Evolutionary conservation across 1,140 invertebrate species (phyloP).

Genomic region (Pseudomyrmex gracilis): DNA sequence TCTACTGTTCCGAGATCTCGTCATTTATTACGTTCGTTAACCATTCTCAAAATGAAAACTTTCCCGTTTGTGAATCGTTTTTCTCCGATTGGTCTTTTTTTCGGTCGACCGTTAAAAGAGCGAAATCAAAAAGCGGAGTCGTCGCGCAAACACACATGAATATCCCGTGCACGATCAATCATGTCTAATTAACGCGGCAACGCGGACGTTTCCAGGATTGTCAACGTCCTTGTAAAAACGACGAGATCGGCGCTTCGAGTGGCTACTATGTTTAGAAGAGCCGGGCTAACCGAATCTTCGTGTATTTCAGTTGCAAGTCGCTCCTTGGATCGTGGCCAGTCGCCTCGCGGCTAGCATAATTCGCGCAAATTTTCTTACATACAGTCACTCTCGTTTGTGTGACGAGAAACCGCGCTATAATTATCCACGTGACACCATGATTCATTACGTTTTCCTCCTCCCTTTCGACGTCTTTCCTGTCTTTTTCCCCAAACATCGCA

Average conservation of each 20-base stretch:
- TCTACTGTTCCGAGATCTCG: neutral
- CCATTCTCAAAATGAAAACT: no score
- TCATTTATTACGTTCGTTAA: neutral
- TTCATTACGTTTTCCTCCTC: constrained; percentile 70
- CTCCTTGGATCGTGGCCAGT: constrained; percentile 79
- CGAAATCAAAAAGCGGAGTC: constrained; percentile 8
- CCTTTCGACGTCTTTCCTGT: constrained; percentile 17
- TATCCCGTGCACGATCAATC: neutral
- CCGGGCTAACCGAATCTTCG: constrained; percentile 71
- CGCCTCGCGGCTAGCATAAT: constrained; percentile 75
- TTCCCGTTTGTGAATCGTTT: neutral
- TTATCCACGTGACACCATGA: constrained; percentile 73
- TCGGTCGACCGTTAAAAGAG: neutral
- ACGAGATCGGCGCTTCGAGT: constrained; percentile 51
- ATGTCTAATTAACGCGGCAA: constrained; percentile 21
- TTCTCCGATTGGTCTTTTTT: neutral
- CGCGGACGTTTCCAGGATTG: neutral
- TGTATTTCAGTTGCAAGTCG: constrained; percentile 81
- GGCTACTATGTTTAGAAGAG: constrained; percentile 80
- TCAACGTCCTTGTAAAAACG: constrained; percentile 59
- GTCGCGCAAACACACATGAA: neutral
- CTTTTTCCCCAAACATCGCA: neutral
- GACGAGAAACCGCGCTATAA: constrained; percentile 73
- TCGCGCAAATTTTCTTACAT: constrained; percentile 79
- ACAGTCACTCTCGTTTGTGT: constrained; percentile 67